Base-by-base conservation (phyloP, 2,888 invertebrate species). In the Andrena trimmerana region DNA sequence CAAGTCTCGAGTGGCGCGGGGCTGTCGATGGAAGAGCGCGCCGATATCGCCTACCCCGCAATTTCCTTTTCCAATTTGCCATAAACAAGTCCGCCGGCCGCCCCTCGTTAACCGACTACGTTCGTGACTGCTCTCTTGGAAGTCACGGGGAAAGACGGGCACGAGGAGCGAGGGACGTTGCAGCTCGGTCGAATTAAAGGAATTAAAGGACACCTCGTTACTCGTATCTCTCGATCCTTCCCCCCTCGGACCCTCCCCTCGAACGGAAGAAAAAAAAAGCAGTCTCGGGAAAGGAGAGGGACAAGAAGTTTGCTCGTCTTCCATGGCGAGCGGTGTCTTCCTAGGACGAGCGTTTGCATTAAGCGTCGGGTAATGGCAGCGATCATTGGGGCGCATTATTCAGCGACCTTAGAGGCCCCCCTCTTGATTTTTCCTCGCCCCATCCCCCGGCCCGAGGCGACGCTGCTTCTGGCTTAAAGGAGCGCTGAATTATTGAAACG, bases 11-110 rank as follows among this genome's bases (percentile, higher is more conserved):
- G 27, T 13, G 52, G 2, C 16, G 16, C 36, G 59, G 29, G 29
- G 42, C 48, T 31, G 77, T 72, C 71, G 67, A 74, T 27, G 63
- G 59, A 71, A 62, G 31, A 81, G 60, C 69, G 59, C 62, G 59
- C 50, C 74, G 87, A 88, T 88, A 91, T 89, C 87, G 88, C 86
- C 88, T 89, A 90, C 88, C 90, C 91, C 90, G 91, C 93, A 93
- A 93, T 93, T 93, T 93, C 92, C 92, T 92, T 92, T 93, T 92
- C 93, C 93, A 93, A 93, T 93, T 93, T 93, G 92, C 93, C 93
- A 93, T 93, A 93, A 93, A 93, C 93, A 93, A 93, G 93, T 91
- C 90, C 90, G 85, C 89, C 90, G 86, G 85, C 91, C 78, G 59
- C 66, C 82, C 86, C 87, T 89, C 88, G 90, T 90, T 90, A 90